phyloP scores from a whole-genome alignment of 2,797 vertebrate species.

The Sebastes vulpes region DNA sequence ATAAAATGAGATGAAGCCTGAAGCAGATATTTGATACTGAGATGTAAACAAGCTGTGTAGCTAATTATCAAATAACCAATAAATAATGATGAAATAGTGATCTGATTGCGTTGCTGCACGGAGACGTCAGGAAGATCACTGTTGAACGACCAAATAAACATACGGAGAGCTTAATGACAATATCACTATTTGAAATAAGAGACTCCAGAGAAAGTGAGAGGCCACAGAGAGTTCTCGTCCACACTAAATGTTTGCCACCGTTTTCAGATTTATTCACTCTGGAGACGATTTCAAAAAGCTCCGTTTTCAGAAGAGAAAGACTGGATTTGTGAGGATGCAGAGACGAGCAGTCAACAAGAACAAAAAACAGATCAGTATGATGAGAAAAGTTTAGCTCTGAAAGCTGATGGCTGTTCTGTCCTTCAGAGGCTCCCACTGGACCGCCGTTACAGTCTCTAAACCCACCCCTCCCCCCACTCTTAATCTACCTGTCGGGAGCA shows the following conservation, averaged over 20 bases:
- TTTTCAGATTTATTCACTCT: background rate
- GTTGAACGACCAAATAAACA: background rate
- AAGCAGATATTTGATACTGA: background rate
- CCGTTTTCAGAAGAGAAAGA: background rate
- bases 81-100: background rate
- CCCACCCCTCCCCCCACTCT: background rate
- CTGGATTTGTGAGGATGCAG: background rate
- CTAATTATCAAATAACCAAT: background rate
- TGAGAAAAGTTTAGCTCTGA: background rate
- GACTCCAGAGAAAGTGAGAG: no score
- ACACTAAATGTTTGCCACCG: background rate
- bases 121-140: background rate
- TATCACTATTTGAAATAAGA: background rate
- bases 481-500: conserved; percentile 13
- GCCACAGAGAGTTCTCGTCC: background rate
- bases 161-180: background rate
- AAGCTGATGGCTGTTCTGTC: conserved; percentile 6
- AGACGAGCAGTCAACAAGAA: background rate
- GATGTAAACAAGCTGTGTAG: background rate
- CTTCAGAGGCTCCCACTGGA: conserved; percentile 36
- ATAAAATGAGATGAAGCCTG: background rate
- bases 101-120: no score
- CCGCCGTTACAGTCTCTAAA: background rate
- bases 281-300: background rate
- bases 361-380: background rate